Base-by-base conservation (phyloP, 2,797 vertebrate species). In the Squalus acanthias region DNA sequence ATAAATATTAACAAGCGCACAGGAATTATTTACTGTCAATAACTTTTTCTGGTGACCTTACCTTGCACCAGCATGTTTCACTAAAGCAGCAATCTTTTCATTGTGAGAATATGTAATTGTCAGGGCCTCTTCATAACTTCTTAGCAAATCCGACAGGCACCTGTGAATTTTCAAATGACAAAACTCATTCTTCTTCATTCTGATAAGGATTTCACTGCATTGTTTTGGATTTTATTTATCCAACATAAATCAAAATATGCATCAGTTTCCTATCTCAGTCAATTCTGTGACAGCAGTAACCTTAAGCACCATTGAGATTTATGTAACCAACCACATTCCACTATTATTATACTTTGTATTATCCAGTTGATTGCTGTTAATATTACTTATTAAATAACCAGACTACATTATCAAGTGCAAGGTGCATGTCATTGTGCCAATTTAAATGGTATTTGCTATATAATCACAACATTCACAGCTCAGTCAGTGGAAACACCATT, bases 51-150 rank as follows among this genome's bases (percentile, higher is more conserved):
- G 57, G 17, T 65, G 57, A 13, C n/a, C 94, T 33, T 96, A 98
- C 98, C 98, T 98, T 96, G 93, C 96, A 96, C 98, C 98, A 17
- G 98, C 98, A 60, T 98, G 97, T 96, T 98, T 97, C 97, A 98
- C 96, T 96, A 98, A 96, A 13, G 96, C 88, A 1, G 97, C 85
- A 0, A 98, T 97, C 93, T 97, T 97, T 10, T 97, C 97, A 46
- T 76, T 97, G 76, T 98, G 98, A 65, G 97, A 96, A 46, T 98
- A 99, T 5, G 98, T 98, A 95, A 97, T 96, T 91, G 98, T 97
- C 97, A 98, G 96, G 95, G 97, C 97, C 70, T 92, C 60, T 96
- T 98, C 96, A 60, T 97, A 98, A 0, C 96, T 97, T 93, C 96
- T 96, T 96, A 98, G 96, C 95, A 97, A 97, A 96, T 98, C 97